Evolutionary conservation across 2,888 invertebrate species (phyloP).

Genomic region (Physocephala rufipes): DNA sequence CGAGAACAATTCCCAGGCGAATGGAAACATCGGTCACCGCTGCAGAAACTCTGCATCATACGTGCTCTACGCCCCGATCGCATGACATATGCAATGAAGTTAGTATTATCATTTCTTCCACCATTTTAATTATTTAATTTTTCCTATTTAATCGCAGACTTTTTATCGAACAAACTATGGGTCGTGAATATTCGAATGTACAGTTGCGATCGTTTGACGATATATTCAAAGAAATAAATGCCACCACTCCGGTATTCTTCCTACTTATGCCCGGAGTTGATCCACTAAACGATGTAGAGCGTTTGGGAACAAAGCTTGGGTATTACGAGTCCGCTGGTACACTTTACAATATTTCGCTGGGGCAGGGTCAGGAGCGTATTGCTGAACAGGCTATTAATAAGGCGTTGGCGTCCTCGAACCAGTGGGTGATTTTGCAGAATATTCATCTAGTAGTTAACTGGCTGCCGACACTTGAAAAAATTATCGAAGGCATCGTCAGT

Average conservation of each 20-base stretch:
- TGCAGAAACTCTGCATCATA: constrained; percentile 92
- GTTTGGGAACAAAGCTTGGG: constrained; percentile 80
- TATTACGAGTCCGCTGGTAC: constrained; percentile 81
- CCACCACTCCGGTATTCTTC: constrained; percentile 90
- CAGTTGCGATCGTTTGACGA: constrained; percentile 81
- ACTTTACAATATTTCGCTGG: constrained; percentile 91
- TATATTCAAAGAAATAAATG: constrained; percentile 85
- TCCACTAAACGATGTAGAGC: constrained; percentile 81
- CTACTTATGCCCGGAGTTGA: constrained; percentile 95
- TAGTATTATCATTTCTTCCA: constrained; percentile 44
- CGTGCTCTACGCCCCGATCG: constrained; percentile 90
- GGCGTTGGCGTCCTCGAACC: constrained; percentile 77
- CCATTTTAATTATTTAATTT: not conserved
- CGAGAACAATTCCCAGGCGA: constrained; percentile 94
- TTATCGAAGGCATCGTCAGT: constrained; percentile 82
- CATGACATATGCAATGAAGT: constrained; percentile 91
- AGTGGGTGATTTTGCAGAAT: constrained; percentile 93
- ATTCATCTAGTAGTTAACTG: constrained; percentile 92
- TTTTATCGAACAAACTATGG: constrained; percentile 91
- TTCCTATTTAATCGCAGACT: constrained; percentile 49
- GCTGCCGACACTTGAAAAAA: constrained; percentile 88
- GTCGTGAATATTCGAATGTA: constrained; percentile 81
- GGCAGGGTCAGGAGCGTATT: constrained; percentile 92
- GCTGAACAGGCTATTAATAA: constrained; percentile 86
- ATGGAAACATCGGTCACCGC: constrained; percentile 90